These are phyloP conservation scores for Thomomys bottae DNA, from an alignment of 2,113 vertebrate species.

Conservation along the genomic window DNA sequence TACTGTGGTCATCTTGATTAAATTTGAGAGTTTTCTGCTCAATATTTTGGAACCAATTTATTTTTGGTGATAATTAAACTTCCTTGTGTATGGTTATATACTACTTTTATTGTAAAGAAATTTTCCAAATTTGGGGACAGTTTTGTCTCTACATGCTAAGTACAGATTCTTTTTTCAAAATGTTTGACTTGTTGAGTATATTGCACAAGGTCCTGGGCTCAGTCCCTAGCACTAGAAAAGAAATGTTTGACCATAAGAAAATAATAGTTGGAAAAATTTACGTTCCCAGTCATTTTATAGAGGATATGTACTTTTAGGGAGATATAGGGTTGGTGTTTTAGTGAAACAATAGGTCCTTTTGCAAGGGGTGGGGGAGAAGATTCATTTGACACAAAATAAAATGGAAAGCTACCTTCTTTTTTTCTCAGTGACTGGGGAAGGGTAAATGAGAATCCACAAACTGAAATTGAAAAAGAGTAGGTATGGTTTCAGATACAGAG, in stretches of 20 bases:
- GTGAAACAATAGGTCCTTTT: background rate
- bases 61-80: constrained; percentile 16
- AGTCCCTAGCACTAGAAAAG: no score
- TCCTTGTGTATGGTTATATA: background rate
- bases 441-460: background rate
- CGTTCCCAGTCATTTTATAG: background rate
- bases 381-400: background rate
- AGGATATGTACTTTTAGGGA: constrained; percentile 3
- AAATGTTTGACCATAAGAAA: background rate
- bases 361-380: background rate
- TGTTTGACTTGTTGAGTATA: constrained; percentile 8
- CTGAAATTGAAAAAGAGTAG: constrained; percentile 1
- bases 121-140: constrained; percentile 35
- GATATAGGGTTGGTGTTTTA: background rate
- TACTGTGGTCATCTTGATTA: constrained; percentile 8
- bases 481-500: background rate
- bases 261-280: constrained; percentile 38
- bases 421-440: background rate
- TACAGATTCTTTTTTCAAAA: constrained; percentile 38
- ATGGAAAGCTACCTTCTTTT: background rate
- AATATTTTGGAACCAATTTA: constrained; percentile 18
- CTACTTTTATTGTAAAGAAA: constrained; percentile 47
- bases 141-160: background rate
- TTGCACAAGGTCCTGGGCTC: no score
- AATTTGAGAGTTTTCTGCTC: background rate